These are phyloP conservation scores for Hemaris fuciformis DNA, from an alignment of 2,888 invertebrate species.

Conservation along the genomic window DNA sequence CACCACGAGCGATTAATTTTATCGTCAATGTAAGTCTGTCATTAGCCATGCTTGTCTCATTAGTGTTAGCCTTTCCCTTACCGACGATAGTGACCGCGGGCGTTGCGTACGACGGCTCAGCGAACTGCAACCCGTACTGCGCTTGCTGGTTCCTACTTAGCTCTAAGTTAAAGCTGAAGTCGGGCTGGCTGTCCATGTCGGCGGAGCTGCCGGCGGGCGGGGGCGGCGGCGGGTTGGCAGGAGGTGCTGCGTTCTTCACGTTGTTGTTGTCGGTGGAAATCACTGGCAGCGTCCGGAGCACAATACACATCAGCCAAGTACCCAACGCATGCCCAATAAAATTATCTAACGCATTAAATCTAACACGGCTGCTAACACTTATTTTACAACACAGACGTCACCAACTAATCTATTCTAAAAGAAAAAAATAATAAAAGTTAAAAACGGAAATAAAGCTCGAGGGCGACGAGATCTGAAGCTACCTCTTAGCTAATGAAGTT, in stretches of 20 bases:
- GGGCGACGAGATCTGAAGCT: too few species aligned
- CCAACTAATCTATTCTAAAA: too few species aligned
- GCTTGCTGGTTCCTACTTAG: slow-evolving; percentile 86
- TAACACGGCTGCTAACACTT: not conserved
- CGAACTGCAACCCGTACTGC: slow-evolving; percentile 88
- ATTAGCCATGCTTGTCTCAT: too few species aligned
- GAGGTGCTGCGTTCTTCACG: slow-evolving; percentile 64
- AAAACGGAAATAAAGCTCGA: not conserved
- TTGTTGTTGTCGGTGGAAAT: slow-evolving; percentile 61
- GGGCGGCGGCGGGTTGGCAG: slow-evolving; percentile 78
- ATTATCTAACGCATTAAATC: not conserved
- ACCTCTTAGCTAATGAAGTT: too few species aligned
- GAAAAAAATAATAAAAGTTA: not conserved
- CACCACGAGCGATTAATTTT: too few species aligned
- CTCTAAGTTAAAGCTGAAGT: slow-evolving; percentile 85
- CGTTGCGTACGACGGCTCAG: slow-evolving; percentile 31
- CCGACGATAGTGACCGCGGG: slow-evolving; percentile 71
- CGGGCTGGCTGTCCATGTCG: slow-evolving; percentile 65
- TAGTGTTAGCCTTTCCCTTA: slow-evolving; percentile 43
- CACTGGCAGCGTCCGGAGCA: slow-evolving; percentile 63
- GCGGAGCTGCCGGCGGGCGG: slow-evolving; percentile 63
- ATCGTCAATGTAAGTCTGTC: too few species aligned
- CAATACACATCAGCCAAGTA: slow-evolving; percentile 9
- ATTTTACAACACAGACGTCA: not conserved
- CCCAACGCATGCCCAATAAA: not conserved